A percentile compares a stretch with the other conserved stretches of the same genome.
Conservation (phyloP, 2,888 invertebrate genomes). For the Andrena chrysosceles region DNA sequence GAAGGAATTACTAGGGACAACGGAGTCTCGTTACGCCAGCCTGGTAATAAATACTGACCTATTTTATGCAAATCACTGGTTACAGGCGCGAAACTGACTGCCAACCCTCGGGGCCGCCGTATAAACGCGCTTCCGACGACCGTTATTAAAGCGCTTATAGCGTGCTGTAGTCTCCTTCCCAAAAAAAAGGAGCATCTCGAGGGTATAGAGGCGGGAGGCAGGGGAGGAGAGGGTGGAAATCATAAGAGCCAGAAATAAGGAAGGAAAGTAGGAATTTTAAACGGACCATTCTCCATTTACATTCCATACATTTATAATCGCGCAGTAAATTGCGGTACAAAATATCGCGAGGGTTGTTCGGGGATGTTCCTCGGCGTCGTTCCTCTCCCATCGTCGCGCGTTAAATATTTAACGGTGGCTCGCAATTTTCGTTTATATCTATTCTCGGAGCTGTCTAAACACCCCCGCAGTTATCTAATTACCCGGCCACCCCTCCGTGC, state of each 20-base stretch:
- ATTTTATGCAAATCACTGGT: conserved; percentile 70
- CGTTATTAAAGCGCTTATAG: conserved; percentile 76
- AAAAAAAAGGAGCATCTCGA: conserved; percentile 38
- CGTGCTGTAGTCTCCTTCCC: conserved; percentile 40
- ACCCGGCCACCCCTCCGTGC: too few species aligned
- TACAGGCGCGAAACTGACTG: conserved; percentile 62
- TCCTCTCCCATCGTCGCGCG: neutral
- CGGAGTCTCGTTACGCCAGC: conserved; percentile 55
- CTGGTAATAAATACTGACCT: conserved; percentile 68
- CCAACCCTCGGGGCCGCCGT: conserved; percentile 37
- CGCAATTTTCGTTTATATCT: neutral
- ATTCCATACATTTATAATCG: conserved; percentile 60
- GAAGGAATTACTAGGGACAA: conserved; percentile 14
- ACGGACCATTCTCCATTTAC: conserved; percentile 50
- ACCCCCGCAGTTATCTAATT: too few species aligned
- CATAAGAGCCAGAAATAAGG: conserved; percentile 30
- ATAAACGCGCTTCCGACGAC: conserved; percentile 53
- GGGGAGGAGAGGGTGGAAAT: neutral
- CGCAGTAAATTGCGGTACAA: conserved; percentile 48
- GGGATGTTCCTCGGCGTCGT: neutral
- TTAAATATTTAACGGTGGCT: conserved; percentile 12
- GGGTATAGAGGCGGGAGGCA: too few species aligned
- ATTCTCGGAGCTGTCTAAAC: neutral
- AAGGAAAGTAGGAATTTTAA: conserved; percentile 44
- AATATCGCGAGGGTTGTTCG: conserved; percentile 29